Evolutionary conservation across 2,113 vertebrate species (phyloP).

Genomic region (Silurus glanis): DNA sequence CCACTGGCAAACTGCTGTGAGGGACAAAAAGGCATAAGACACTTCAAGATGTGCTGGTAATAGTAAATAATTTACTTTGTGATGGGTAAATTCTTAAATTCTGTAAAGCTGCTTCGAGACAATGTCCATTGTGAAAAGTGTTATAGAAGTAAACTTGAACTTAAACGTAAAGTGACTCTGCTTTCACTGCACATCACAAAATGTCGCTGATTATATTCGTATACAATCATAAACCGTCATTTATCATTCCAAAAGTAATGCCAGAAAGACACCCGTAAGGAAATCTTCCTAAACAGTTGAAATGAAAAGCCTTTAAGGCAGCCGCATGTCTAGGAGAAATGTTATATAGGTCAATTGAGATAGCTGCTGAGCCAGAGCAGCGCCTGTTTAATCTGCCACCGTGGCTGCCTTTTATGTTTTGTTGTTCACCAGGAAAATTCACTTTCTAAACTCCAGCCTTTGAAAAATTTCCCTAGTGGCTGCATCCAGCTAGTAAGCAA

Average conservation of each 20-base stretch:
- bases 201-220: neutral
- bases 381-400: slow-evolving; percentile 63
- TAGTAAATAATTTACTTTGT: neutral
- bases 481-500: slow-evolving; percentile 25
- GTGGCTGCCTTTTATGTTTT: slow-evolving; percentile 70
- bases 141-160: no score
- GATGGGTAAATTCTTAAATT: no score
- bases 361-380: slow-evolving; percentile 70
- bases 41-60: neutral
- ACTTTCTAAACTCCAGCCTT: slow-evolving; percentile 39
- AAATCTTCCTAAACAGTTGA: slow-evolving; percentile 35
- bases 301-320: slow-evolving; percentile 37
- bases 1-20: neutral
- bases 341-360: slow-evolving; percentile 73
- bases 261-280: slow-evolving; percentile 9
- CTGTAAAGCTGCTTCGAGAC: no score
- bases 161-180: neutral
- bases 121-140: no score
- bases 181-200: neutral
- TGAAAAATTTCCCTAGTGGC: slow-evolving; percentile 49
- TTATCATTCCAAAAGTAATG: neutral
- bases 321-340: slow-evolving; percentile 54
- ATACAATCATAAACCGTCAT: neutral
- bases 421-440: slow-evolving; percentile 60
- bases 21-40: neutral